Percentiles rank a stretch among this genome's conserved stretches.
Conservation (phyloP, 2,113 vertebrate species). For the Dermatemys mawii region DNA sequence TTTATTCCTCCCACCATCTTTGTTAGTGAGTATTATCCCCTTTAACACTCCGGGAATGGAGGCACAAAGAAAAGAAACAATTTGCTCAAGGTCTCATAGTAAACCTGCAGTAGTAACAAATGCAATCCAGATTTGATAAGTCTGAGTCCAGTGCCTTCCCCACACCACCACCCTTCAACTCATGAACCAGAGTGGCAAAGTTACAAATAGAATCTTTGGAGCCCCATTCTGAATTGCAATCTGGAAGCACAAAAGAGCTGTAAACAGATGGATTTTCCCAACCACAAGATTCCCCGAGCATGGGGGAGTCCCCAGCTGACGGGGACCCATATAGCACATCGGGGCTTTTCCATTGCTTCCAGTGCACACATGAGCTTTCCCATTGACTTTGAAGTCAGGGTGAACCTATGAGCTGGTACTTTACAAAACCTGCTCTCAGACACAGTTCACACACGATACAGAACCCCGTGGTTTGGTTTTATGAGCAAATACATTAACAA, state of each 20-base stretch:
- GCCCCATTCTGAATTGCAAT: not conserved
- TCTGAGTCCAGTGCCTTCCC: not conserved
- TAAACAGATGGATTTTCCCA: not conserved
- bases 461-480: not conserved
- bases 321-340: not conserved
- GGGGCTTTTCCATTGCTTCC: not conserved
- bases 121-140: not conserved
- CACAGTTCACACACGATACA: not conserved
- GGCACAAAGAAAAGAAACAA: not conserved
- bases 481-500: not conserved
- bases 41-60: conserved; percentile 44
- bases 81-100: conserved; percentile 30
- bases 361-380: not conserved
- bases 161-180: conserved; percentile 8
- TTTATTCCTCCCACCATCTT: conserved; percentile 58
- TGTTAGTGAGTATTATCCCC: conserved; percentile 45
- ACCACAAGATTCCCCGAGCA: not conserved
- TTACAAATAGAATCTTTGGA: not conserved
- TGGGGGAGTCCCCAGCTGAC: not conserved
- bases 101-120: not conserved
- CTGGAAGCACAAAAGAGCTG: not conserved
- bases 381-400: not conserved
- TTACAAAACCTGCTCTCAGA: accelerated
- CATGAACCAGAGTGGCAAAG: not conserved
- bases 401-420: not conserved